A percentile compares a stretch with the other conserved stretches of the same genome.
Conservation (phyloP, 2,888 invertebrate species). For the Drosophila demipolita region DNA sequence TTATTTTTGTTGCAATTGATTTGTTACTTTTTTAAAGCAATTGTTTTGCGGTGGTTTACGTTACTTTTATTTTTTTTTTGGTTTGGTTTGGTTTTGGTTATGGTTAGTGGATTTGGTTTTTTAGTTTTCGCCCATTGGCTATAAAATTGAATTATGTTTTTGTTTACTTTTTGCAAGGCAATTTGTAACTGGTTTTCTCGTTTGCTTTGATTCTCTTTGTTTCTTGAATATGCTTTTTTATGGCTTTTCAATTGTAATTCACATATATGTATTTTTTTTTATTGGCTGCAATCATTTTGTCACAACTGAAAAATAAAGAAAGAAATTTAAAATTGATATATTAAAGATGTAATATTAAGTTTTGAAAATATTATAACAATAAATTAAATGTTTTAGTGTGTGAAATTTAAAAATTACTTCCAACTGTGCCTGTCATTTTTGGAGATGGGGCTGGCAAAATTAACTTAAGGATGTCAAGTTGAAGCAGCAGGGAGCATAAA, state of each 20-base stretch:
- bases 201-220: constrained; percentile 10
- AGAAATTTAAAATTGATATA: constrained; percentile 3
- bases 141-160: constrained; percentile 57
- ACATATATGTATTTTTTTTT: neutral
- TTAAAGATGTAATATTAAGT: neutral
- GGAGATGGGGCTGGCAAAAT: constrained; percentile 64
- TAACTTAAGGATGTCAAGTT: constrained; percentile 70
- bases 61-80: constrained; percentile 46
- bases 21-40: constrained; percentile 58
- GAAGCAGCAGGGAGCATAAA: constrained; percentile 57
- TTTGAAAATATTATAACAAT: constrained; percentile 5
- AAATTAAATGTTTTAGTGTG: constrained; percentile 14
- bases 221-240: constrained; percentile 22
- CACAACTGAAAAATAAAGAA: constrained; percentile 47
- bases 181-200: constrained; percentile 39
- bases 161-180: constrained; percentile 45
- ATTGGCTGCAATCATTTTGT: constrained; percentile 49
- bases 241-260: constrained; percentile 22
- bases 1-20: constrained; percentile 24
- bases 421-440: constrained; percentile 24
- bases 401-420: constrained; percentile 6
- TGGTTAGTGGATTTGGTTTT: constrained; percentile 21
- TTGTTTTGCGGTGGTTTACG: constrained; percentile 71
- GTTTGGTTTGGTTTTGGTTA: constrained; percentile 27
- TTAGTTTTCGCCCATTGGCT: constrained; percentile 33